Conservation (phyloP, 2,888 invertebrate genomes). For the Acanthosepion pharaonis region DNA sequence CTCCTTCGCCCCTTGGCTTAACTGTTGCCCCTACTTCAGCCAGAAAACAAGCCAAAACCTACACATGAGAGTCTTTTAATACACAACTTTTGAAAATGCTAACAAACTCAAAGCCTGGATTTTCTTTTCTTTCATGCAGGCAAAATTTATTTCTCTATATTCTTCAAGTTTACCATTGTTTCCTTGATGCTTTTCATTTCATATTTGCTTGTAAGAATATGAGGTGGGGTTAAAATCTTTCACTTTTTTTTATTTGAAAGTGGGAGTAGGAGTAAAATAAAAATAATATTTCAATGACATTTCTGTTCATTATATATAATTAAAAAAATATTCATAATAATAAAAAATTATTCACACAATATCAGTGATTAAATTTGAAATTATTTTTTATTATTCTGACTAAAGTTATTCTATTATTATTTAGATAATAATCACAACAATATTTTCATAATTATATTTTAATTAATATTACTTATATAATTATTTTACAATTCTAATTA, state of each 20-base stretch:
- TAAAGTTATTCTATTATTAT: background rate
- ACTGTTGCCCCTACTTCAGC: background rate
- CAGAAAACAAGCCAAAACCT: background rate
- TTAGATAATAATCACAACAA: background rate
- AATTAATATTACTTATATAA: background rate
- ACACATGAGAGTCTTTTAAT: background rate
- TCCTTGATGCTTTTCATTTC: too few relatives aligned
- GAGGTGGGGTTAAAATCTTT: too few relatives aligned
- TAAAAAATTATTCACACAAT: background rate
- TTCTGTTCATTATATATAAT: background rate
- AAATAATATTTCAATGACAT: background rate
- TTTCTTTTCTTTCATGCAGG: background rate
- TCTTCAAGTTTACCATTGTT: too few relatives aligned
- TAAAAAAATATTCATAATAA: background rate
- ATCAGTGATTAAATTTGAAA: background rate
- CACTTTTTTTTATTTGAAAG: background rate
- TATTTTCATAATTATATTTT: constrained; percentile 20
- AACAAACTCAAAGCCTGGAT: background rate
- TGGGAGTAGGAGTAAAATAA: background rate
- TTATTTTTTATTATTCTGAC: background rate
- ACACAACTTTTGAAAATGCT: background rate
- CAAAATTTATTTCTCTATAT: too few relatives aligned
- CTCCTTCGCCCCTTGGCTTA: background rate
- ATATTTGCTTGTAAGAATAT: too few relatives aligned
- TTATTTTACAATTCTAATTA: background rate